Conservation (phyloP, 2,113 vertebrate genomes). For the Pontoporia blainvillei region DNA sequence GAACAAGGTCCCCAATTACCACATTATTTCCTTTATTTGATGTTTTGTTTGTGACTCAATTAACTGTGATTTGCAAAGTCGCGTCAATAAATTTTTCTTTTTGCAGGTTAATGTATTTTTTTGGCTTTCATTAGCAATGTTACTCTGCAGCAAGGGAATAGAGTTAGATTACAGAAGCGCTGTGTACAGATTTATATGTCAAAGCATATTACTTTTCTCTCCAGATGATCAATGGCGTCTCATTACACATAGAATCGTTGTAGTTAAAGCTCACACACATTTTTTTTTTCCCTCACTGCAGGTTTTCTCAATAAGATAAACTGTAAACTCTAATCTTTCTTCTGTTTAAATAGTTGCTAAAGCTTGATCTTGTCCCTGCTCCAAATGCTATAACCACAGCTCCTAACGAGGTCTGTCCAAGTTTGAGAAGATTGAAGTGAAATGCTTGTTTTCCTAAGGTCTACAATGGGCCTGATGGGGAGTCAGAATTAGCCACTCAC, state of each 20-base stretch:
- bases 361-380: neutral
- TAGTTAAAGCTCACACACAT: neutral
- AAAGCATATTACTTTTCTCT: slow-evolving; percentile 60
- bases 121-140: slow-evolving; percentile 63
- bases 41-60: slow-evolving; percentile 77
- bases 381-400: neutral
- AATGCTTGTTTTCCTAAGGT: slow-evolving; percentile 66
- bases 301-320: neutral
- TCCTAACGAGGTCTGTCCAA: slow-evolving; percentile 3
- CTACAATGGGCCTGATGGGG: slow-evolving; percentile 55
- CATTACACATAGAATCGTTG: slow-evolving; percentile 42
- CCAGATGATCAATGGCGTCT: slow-evolving; percentile 52
- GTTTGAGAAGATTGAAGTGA: slow-evolving; percentile 41
- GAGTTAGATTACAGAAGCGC: slow-evolving; percentile 52
- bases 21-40: slow-evolving; percentile 80
- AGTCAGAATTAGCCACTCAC: slow-evolving; percentile 56
- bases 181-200: slow-evolving; percentile 57
- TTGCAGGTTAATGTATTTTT: slow-evolving; percentile 59
- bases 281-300: neutral
- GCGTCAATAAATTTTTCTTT: slow-evolving; percentile 72
- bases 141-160: slow-evolving; percentile 53
- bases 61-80: slow-evolving; percentile 78
- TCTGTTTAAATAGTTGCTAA: slow-evolving; percentile 6
- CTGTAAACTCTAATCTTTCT: slow-evolving; percentile 14
- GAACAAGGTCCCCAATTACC: slow-evolving; percentile 78